Evolutionary conservation across 1,140 invertebrate genomes (phyloP).

Genomic region (Goniozus legneri): DNA sequence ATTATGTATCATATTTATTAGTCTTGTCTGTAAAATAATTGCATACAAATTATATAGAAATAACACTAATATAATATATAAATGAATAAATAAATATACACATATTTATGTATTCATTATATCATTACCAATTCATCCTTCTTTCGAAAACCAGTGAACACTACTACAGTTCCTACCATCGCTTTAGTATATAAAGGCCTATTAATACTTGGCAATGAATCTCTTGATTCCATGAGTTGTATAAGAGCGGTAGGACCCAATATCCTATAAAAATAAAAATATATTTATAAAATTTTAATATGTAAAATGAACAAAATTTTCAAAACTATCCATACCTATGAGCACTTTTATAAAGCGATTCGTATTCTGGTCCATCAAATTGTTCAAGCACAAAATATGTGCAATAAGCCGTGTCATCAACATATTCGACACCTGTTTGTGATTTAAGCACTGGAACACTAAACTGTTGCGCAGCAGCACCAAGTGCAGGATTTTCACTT

Average conservation of each 20-base stretch:
- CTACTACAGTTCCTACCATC: conserved; percentile 81
- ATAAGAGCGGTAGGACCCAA: conserved; percentile 74
- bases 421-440: conserved; percentile 59
- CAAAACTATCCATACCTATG: conserved; percentile 53
- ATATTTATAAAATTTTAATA: conserved; percentile 6
- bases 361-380: conserved; percentile 67
- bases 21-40: conserved; percentile 64
- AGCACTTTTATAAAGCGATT: conserved; percentile 62
- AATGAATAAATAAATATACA: conserved; percentile 13
- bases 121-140: conserved; percentile 79
- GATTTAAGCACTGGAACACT: conserved; percentile 63
- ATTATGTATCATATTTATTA: conserved; percentile 83
- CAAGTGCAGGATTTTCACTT: conserved; percentile 53
- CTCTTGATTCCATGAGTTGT: conserved; percentile 68
- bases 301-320: conserved; percentile 1
- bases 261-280: conserved; percentile 55
- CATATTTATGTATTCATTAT: conserved; percentile 11
- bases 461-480: conserved; percentile 61
- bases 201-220: conserved; percentile 65
- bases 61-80: conserved; percentile 2
- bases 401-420: conserved; percentile 58
- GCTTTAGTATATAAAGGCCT: conserved; percentile 82
- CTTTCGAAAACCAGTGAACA: conserved; percentile 85
- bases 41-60: conserved; percentile 12
- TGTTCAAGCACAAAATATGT: conserved; percentile 70